These are phyloP conservation scores for Chymomyza procnemis DNA, from an alignment of 2,888 invertebrate genomes.

Conservation along the genomic window DNA sequence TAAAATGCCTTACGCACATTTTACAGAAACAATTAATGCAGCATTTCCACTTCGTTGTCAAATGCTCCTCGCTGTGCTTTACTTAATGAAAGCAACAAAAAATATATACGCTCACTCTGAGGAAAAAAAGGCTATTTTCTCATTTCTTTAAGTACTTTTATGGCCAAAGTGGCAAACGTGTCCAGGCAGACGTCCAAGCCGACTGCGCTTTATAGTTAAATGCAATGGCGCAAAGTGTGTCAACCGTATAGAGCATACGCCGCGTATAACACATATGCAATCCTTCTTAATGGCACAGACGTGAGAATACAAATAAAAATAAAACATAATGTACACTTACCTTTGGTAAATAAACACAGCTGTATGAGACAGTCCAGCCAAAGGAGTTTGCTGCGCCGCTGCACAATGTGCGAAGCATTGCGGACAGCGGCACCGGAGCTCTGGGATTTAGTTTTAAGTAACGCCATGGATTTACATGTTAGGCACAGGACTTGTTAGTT, in stretches of 20 bases:
- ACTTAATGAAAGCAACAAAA: slow-evolving; percentile 19
- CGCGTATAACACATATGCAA: slow-evolving; percentile 10
- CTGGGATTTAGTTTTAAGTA: slow-evolving; percentile 44
- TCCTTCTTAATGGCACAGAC: neutral
- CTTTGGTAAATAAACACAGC: slow-evolving; percentile 47
- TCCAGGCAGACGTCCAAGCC: slow-evolving; percentile 5
- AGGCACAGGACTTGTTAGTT: neutral
- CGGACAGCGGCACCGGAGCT: slow-evolving; percentile 23
- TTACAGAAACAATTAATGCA: no score
- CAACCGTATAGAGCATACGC: slow-evolving; percentile 54
- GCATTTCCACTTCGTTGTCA: no score
- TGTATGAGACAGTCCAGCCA: slow-evolving; percentile 53
- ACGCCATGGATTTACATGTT: slow-evolving; percentile 50
- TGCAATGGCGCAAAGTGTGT: slow-evolving; percentile 1
- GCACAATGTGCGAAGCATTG: neutral
- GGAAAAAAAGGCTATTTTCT: slow-evolving; percentile 36
- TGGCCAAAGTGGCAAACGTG: slow-evolving; percentile 7
- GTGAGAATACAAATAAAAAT: neutral
- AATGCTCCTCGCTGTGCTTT: no score
- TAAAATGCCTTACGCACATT: no score
- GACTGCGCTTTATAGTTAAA: slow-evolving; percentile 7
- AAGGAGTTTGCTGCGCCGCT: slow-evolving; percentile 30
- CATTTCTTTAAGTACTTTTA: slow-evolving; percentile 52
- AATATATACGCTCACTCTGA: no score
- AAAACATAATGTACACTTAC: slow-evolving; percentile 38